Evolutionary conservation across 1,140 invertebrate genomes (phyloP).

Genomic region (Drusus annulatus): DNA sequence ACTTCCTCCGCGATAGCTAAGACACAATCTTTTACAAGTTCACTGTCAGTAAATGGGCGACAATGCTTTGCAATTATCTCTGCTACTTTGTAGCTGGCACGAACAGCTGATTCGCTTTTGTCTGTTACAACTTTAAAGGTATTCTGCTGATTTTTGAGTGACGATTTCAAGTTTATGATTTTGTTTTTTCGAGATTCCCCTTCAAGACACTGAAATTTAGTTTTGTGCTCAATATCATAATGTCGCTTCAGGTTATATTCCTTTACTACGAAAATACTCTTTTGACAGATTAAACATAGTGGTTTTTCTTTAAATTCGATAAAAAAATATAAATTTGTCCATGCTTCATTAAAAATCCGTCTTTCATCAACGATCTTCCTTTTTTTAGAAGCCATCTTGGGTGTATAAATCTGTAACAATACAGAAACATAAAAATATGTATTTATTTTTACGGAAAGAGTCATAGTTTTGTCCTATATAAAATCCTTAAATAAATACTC

Average conservation of each 20-base stretch:
- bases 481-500: no score
- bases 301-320: conserved; percentile 48
- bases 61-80: conserved; percentile 60
- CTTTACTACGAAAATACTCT: conserved; percentile 60
- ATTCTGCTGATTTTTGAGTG: conserved; percentile 59
- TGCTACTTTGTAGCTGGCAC: conserved; percentile 60
- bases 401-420: conserved; percentile 35
- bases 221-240: conserved; percentile 60
- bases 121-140: conserved; percentile 58
- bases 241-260: conserved; percentile 62
- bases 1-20: conserved; percentile 62
- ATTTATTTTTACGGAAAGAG: no score
- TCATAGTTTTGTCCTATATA: no score
- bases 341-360: conserved; percentile 59
- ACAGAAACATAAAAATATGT: conserved; percentile 4
- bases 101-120: conserved; percentile 59
- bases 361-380: conserved; percentile 55
- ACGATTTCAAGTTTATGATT: conserved; percentile 58
- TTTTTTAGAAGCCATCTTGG: conserved; percentile 31
- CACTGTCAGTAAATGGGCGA: conserved; percentile 62
- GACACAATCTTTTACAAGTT: conserved; percentile 61
- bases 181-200: conserved; percentile 59
- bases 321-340: conserved; percentile 57
- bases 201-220: conserved; percentile 58
- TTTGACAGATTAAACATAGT: conserved; percentile 61